Conservation (phyloP, 2,888 invertebrate genomes). For the Agonopterix arenella region DNA sequence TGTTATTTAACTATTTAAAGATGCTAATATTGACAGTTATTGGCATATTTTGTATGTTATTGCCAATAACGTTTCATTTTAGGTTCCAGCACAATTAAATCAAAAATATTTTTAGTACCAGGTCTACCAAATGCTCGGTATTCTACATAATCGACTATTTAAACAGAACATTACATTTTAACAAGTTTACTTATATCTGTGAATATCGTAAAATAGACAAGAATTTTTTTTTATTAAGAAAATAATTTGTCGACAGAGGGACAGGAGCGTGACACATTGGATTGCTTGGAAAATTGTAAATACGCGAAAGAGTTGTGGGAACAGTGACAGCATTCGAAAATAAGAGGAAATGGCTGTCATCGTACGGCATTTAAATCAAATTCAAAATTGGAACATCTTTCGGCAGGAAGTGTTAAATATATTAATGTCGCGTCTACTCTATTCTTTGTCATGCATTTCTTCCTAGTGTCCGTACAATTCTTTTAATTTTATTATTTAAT, state of each 20-base stretch:
- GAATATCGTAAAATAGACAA: too few species aligned
- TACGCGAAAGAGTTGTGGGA: constrained; percentile 40
- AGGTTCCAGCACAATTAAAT: too few species aligned
- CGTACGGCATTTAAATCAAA: constrained; percentile 66
- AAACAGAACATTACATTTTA: too few species aligned
- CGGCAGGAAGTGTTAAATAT: constrained; percentile 67
- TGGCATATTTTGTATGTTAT: neutral
- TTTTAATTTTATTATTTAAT: constrained; percentile 24
- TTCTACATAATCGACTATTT: too few species aligned
- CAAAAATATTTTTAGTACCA: too few species aligned
- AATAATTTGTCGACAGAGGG: constrained; percentile 42
- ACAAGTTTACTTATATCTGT: too few species aligned
- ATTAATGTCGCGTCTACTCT: constrained; percentile 51
- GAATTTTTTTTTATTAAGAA: neutral
- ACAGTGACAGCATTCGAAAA: constrained; percentile 45
- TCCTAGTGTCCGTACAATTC: constrained; percentile 25
- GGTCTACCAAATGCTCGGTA: too few species aligned
- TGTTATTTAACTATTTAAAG: neutral
- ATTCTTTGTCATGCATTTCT: constrained; percentile 37
- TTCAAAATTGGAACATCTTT: constrained; percentile 72
- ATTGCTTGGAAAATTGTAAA: constrained; percentile 29
- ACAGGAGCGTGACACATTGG: constrained; percentile 24
- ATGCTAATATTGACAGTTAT: constrained; percentile 1
- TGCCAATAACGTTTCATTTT: neutral
- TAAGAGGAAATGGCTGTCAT: constrained; percentile 68